A percentile compares a stretch with the other conserved stretches of the same genome.
phyloP scores from a whole-genome alignment of 1,140 invertebrate species.

The Thrips palmi region DNA sequence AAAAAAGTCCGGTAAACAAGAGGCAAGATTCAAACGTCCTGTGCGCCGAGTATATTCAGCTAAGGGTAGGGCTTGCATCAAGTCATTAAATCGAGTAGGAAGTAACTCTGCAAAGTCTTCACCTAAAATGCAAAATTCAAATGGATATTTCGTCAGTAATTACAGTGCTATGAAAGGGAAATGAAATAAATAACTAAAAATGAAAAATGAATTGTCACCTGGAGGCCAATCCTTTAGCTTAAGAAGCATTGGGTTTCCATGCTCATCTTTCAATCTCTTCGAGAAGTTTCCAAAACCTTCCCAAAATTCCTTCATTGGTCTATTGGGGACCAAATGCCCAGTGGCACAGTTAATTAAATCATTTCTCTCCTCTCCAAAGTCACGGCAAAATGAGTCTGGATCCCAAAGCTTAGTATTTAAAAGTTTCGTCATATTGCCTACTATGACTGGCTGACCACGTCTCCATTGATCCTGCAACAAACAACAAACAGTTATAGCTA shows the following conservation, averaged over 20 bases:
- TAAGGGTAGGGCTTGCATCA: conserved; percentile 38
- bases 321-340: conserved; percentile 27
- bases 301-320: conserved; percentile 40
- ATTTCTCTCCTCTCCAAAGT: conserved; percentile 35
- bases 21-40: conserved; percentile 37
- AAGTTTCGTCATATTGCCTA: conserved; percentile 29
- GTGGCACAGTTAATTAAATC: conserved; percentile 38
- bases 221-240: conserved; percentile 44
- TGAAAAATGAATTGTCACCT: conserved; percentile 39
- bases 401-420: conserved; percentile 32
- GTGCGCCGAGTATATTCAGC: conserved; percentile 36
- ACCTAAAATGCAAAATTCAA: background rate
- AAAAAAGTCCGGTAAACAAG: conserved; percentile 36
- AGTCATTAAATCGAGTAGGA: conserved; percentile 28
- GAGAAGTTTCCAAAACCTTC: conserved; percentile 35
- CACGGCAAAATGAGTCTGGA: conserved; percentile 32
- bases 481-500: conserved; percentile 18
- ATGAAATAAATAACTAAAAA: too few species aligned
- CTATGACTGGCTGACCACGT: conserved; percentile 36
- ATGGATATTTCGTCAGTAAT: background rate
- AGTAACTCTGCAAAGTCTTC: background rate
- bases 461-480: conserved; percentile 37
- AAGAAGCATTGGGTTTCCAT: conserved; percentile 29
- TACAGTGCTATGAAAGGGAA: background rate
- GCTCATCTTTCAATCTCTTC: conserved; percentile 29